Percentiles rank a stretch among this genome's conserved stretches.
Conservation (phyloP, 2,888 invertebrate species). For the Tribolium freemani region DNA sequence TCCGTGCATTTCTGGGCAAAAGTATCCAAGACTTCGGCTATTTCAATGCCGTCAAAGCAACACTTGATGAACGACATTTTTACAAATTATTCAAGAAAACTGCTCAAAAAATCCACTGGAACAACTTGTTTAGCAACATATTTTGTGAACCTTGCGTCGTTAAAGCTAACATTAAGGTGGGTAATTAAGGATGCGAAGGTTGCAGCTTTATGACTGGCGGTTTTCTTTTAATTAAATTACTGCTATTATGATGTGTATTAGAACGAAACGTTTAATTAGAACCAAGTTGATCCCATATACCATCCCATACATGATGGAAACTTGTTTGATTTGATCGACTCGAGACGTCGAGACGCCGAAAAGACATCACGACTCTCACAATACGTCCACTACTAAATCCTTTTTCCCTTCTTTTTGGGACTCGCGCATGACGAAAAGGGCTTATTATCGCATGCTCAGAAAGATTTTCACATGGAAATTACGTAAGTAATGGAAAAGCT, state of each 20-base stretch:
- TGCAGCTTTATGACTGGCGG: constrained; percentile 10
- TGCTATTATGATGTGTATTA: background rate
- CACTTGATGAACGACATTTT: constrained; percentile 81
- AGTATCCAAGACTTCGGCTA: constrained; percentile 81
- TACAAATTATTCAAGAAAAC: background rate
- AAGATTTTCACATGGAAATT: constrained; percentile 10
- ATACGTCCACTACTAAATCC: constrained; percentile 21
- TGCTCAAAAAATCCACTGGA: background rate
- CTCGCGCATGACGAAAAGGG: constrained; percentile 27
- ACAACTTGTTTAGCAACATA: background rate
- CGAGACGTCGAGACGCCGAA: constrained; percentile 25
- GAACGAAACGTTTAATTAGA: constrained; percentile 8
- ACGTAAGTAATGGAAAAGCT: background rate
- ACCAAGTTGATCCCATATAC: background rate
- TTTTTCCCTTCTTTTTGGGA: constrained; percentile 8
- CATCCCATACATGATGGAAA: background rate
- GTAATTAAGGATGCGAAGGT: constrained; percentile 14
- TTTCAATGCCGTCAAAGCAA: constrained; percentile 83
- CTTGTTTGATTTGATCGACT: constrained; percentile 7
- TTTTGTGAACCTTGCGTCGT: constrained; percentile 3
- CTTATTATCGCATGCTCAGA: constrained; percentile 16
- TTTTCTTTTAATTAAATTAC: constrained; percentile 23
- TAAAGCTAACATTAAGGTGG: background rate
- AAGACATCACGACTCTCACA: constrained; percentile 13
- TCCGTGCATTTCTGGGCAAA: constrained; percentile 86